Percentiles rank a stretch among this genome's conserved stretches.
Conservation (phyloP, 2,113 vertebrate genomes). For the Cochlearius cochlearius region DNA sequence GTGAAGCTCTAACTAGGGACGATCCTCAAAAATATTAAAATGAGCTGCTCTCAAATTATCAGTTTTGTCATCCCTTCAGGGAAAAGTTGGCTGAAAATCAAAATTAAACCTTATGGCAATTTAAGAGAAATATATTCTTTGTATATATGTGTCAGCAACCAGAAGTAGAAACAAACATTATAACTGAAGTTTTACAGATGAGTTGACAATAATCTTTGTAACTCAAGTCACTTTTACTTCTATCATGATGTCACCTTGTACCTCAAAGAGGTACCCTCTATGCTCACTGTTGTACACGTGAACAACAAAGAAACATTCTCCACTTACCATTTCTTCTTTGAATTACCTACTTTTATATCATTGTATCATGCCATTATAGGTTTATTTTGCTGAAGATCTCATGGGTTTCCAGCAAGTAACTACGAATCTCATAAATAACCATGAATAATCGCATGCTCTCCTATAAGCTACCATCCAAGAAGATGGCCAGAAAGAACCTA, state of each 20-base stretch:
- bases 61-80: not conserved
- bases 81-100: not conserved
- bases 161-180: not conserved
- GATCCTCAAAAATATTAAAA: not conserved
- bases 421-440: not conserved
- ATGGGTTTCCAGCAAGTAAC: not conserved
- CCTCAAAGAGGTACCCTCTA: not conserved
- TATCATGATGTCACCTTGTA: not conserved
- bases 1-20: not conserved
- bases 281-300: not conserved
- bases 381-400: not conserved
- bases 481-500: not conserved
- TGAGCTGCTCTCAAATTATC: not conserved
- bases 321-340: not conserved
- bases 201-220: not conserved
- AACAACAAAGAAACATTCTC: not conserved
- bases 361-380: not conserved
- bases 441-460: accelerated
- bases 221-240: not conserved
- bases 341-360: not conserved
- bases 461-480: not conserved
- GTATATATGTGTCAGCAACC: not conserved
- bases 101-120: not conserved
- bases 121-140: not conserved
- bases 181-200: not conserved